Evolutionary conservation across 1,140 invertebrate species (phyloP).

Genomic region (Venturia canescens): DNA sequence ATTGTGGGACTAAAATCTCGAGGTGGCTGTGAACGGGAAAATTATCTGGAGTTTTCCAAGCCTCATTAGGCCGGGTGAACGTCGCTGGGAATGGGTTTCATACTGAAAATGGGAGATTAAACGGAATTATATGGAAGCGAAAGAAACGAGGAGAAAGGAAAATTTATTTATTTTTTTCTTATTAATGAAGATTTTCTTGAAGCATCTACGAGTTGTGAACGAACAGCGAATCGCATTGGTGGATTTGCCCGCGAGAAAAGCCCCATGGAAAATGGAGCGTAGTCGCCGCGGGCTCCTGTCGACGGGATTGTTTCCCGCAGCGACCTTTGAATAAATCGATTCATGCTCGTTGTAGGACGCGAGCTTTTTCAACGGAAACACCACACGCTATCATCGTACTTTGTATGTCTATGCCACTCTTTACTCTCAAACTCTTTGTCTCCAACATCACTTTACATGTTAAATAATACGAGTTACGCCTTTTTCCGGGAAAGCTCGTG

Average conservation of each 20-base stretch:
- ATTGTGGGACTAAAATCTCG: no score
- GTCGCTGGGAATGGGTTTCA: no score
- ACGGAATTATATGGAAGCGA: no score
- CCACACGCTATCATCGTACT: slow-evolving; percentile 24
- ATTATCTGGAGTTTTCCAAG: no score
- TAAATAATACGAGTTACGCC: slow-evolving; percentile 4
- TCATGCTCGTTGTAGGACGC: slow-evolving; percentile 26
- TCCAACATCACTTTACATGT: slow-evolving; percentile 11
- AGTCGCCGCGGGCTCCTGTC: background rate
- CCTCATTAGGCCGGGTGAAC: no score
- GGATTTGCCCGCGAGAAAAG: background rate
- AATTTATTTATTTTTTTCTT: no score
- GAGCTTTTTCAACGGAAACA: slow-evolving; percentile 17
- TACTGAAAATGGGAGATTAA: no score
- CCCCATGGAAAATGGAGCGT: background rate
- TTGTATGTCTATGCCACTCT: background rate
- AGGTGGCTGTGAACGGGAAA: no score
- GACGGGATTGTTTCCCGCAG: slow-evolving; percentile 30
- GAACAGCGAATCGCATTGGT: background rate
- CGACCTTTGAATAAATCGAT: slow-evolving; percentile 39
- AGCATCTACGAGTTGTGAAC: background rate
- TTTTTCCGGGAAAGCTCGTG: background rate
- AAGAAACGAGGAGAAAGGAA: no score
- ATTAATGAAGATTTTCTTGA: no score
- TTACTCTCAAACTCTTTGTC: background rate